Percentiles rank a stretch among this genome's conserved stretches.
Conservation (phyloP, 2,888 invertebrate species). For the Maniola hyperantus region DNA sequence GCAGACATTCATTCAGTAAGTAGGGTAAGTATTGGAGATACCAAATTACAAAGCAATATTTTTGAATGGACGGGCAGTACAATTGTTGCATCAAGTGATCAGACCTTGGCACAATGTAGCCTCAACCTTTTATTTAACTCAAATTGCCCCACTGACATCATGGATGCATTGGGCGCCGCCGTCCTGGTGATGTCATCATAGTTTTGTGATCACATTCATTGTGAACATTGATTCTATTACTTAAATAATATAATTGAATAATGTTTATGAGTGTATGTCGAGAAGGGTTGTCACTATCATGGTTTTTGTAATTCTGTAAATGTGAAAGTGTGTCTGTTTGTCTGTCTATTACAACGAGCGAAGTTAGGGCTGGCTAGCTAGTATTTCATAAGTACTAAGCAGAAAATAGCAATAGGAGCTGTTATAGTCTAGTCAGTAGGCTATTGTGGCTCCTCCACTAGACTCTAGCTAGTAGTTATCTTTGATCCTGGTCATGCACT, state of each 20-base stretch:
- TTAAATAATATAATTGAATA: constrained; percentile 7
- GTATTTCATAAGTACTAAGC: too few relatives aligned
- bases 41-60: background rate
- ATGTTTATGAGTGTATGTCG: background rate
- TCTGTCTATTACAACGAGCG: too few relatives aligned
- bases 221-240: constrained; percentile 9
- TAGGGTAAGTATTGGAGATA: background rate
- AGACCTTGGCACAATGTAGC: constrained; percentile 31
- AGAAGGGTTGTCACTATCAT: background rate
- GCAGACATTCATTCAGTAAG: background rate
- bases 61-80: constrained; percentile 9
- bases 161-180: constrained; percentile 36
- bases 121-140: constrained; percentile 41
- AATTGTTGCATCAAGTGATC: constrained; percentile 7
- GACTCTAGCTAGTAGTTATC: too few relatives aligned
- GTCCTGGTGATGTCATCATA: constrained; percentile 43
- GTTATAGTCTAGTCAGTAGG: too few relatives aligned
- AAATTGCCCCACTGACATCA: constrained; percentile 46
- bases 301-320: background rate
- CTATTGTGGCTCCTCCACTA: too few relatives aligned
- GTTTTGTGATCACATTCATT: constrained; percentile 31
- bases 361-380: too few relatives aligned
- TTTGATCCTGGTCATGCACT: too few relatives aligned
- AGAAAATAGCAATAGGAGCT: too few relatives aligned
- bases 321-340: background rate